Conservation (phyloP, 2,888 invertebrate genomes). For the Callyntrura guangdongensis region DNA sequence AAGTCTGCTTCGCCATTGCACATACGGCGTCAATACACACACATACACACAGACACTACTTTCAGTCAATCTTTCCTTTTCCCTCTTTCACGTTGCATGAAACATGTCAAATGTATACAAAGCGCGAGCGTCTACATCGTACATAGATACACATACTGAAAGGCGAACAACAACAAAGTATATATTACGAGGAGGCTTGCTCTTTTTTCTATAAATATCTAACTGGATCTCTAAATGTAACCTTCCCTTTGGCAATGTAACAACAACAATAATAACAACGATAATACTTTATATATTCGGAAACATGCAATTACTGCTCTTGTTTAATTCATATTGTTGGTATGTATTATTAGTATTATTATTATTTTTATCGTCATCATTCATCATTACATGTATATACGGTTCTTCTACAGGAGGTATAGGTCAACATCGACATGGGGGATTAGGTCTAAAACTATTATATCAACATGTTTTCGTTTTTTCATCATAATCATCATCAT, state of each 20-base stretch:
- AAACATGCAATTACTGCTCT: conserved; percentile 37
- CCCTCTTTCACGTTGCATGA: conserved; percentile 10
- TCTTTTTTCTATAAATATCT: not conserved
- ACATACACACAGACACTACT: conserved; percentile 69
- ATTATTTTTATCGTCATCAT: conserved; percentile 19
- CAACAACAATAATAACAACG: conserved; percentile 19
- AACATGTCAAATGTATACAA: conserved; percentile 37
- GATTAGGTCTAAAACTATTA: conserved; percentile 38
- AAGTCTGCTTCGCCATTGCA: conserved; percentile 77
- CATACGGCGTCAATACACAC: conserved; percentile 36
- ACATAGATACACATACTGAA: conserved; percentile 23
- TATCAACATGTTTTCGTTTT: conserved; percentile 39
- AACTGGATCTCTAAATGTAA: conserved; percentile 10
- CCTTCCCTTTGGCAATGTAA: conserved; percentile 49
- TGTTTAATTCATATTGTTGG: conserved; percentile 36
- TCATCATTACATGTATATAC: too few species aligned
- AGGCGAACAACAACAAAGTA: not conserved
- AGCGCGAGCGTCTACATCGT: conserved; percentile 37
- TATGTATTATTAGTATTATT: not conserved
- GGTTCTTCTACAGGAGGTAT: not conserved
- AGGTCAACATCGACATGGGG: conserved; percentile 21
- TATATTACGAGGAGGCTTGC: not conserved
- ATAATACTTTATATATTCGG: conserved; percentile 18
- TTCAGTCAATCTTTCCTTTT: conserved; percentile 51
- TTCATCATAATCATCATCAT: not conserved